A percentile compares a stretch with the other conserved stretches of the same genome.
Conservation (phyloP, 2,113 vertebrate species). For the Xiphophorus maculatus region DNA sequence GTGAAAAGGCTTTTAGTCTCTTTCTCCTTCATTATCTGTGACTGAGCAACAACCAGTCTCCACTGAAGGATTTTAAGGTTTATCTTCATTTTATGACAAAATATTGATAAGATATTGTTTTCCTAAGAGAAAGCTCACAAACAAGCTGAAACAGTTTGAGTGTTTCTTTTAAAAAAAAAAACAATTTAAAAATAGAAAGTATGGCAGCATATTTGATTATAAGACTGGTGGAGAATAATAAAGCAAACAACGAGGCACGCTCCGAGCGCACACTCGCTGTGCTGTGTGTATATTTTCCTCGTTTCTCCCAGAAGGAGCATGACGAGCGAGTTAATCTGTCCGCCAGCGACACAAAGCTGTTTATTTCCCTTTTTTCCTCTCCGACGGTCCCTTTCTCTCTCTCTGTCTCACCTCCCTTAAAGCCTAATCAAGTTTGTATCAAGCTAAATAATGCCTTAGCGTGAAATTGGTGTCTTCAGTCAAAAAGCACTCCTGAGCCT, state of each 20-base stretch:
- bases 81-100: background rate
- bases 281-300: constrained; percentile 52
- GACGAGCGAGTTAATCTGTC: constrained; percentile 79
- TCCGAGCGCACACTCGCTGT: background rate
- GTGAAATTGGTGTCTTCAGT: constrained; percentile 80
- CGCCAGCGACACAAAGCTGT: constrained; percentile 75
- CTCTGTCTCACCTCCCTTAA: constrained; percentile 44
- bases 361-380: constrained; percentile 48
- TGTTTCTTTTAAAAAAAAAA: background rate
- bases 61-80: background rate
- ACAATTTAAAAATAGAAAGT: background rate
- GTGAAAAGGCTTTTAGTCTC: no score
- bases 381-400: constrained; percentile 8
- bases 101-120: background rate
- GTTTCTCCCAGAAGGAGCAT: constrained; percentile 70
- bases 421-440: constrained; percentile 83
- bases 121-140: background rate
- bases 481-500: constrained; percentile 76
- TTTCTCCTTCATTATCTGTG: background rate
- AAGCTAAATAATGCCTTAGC: constrained; percentile 80
- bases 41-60: background rate
- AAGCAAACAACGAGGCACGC: background rate
- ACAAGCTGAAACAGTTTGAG: background rate
- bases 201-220: background rate
- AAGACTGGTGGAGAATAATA: background rate